Percentiles rank a stretch among this genome's conserved stretches.
Evolutionary conservation across 92 coral and sea anemone genomes (phyloP).

Genomic region (Siderastrea siderea): DNA sequence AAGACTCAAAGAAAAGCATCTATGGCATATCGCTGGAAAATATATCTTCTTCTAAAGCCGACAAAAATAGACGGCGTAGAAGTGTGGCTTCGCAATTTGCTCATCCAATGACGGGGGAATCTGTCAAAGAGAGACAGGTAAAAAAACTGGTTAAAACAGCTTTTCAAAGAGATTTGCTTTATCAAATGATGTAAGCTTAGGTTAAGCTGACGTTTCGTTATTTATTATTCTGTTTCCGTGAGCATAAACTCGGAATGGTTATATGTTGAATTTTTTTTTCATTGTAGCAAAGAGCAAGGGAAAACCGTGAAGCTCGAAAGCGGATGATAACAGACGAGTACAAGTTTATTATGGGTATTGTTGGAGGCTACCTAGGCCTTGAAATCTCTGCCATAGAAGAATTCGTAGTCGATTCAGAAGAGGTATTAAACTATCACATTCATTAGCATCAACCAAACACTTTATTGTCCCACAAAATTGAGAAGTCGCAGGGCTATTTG

Average conservation of each 20-base stretch:
- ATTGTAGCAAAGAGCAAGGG: conserved; percentile 84
- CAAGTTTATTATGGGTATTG: conserved; percentile 81
- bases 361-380: conserved; percentile 66
- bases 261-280: not conserved
- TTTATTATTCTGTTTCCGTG: not conserved
- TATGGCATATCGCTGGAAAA: conserved; percentile 20
- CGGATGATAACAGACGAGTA: conserved; percentile 76
- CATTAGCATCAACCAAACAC: too few relatives aligned
- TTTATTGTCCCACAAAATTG: too few relatives aligned
- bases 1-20: conserved; percentile 6
- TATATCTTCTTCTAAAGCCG: conserved; percentile 40
- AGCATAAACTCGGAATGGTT: too few relatives aligned
- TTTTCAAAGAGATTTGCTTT: not conserved
- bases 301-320: conserved; percentile 89
- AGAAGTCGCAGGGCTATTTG: too few relatives aligned
- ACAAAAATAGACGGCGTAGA: conserved; percentile 76
- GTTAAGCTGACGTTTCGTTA: not conserved
- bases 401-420: conserved; percentile 83
- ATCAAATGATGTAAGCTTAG: not conserved
- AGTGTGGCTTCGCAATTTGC: conserved; percentile 80
- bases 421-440: conserved; percentile 38
- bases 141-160: not conserved
- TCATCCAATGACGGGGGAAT: conserved; percentile 88
- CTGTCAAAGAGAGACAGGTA: conserved; percentile 91
- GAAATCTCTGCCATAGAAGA: conserved; percentile 82